Base-by-base conservation (phyloP, 2,113 vertebrate genomes). In the Raja brachyura region DNA sequence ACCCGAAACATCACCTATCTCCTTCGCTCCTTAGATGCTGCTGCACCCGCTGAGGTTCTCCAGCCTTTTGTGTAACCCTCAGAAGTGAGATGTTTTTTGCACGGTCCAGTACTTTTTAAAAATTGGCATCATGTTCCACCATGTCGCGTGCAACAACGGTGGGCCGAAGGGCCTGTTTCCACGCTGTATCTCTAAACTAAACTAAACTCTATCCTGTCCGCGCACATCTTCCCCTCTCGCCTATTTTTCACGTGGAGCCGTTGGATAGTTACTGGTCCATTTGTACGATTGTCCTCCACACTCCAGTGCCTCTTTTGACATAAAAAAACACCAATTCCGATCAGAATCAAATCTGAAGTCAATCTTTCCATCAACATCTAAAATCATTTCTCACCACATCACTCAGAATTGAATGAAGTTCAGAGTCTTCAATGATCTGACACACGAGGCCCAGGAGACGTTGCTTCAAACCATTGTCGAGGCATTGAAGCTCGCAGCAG, bases 361-460 rank as follows among this genome's bases (percentile, higher is more conserved):
- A 90, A 39, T 88, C 16, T 31, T 63, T 86, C 83, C 28, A 4
- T 63, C 28, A n/a, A 31, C 31, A 86, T 31, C n/a, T 63, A 0
- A 61, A 70, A 33, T 7, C 61, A 70, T 31, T 7, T 66, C 66
- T 70, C 70, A 92, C 88, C 66, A 48, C 8, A 3, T 92, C 66
- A 68, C 66, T 48, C 33, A 92, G 66, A 73, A 73, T 18, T 70
- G 88, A 92, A 13, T 25, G 66, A 22, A 73, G 31, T 70, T 48
- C 33, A 25, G 20, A 25, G 66, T 92, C 88, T 48, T 92, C 88
- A 70, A 73, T 92, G 28, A 92, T 92, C 33, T 73, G 63, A 25
- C 20, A 92, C 31, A 22, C 22, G 6, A 48, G 88, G 6, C 48
- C 88, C 66, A 92, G 66, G 88, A 92, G 66, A 22, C 70, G 63